Evolutionary conservation across 2,888 invertebrate genomes (phyloP).

Genomic region (Agrilus biguttatus): DNA sequence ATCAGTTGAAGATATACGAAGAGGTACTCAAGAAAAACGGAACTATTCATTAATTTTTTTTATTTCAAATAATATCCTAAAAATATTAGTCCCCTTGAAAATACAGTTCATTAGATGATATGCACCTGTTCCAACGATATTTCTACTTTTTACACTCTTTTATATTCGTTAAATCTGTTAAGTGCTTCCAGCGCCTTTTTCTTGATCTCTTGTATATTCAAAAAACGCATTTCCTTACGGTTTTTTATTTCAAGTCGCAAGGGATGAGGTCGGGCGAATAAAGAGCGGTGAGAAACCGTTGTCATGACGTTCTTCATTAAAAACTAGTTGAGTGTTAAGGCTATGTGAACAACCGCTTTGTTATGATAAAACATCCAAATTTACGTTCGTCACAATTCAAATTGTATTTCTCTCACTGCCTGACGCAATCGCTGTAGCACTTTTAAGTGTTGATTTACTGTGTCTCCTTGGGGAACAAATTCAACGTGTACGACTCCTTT

Average conservation of each 20-base stretch:
- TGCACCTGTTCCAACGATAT: too few relatives aligned
- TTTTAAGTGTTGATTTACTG: slow-evolving; percentile 10
- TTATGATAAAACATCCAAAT: not conserved
- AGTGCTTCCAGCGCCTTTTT: not conserved
- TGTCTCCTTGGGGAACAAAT: slow-evolving; percentile 14
- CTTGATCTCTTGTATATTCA: not conserved
- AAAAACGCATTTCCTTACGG: not conserved
- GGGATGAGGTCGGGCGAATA: slow-evolving; percentile 1
- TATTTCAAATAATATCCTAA: too few relatives aligned
- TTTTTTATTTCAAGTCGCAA: not conserved
- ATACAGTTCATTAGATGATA: too few relatives aligned
- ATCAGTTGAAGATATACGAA: too few relatives aligned
- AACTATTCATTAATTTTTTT: too few relatives aligned
- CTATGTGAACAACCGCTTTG: not conserved
- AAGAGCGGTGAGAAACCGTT: not conserved
- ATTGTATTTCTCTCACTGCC: slow-evolving; percentile 2
- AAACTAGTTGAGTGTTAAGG: not conserved
- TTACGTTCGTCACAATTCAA: not conserved
- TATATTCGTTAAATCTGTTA: too few relatives aligned
- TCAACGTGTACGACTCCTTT: slow-evolving; percentile 12
- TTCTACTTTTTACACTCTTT: too few relatives aligned
- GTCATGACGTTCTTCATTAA: not conserved
- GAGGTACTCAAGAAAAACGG: too few relatives aligned
- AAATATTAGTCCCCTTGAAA: too few relatives aligned
- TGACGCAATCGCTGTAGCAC: slow-evolving; percentile 11